Conservation (phyloP, 2,113 vertebrate genomes). For the Scophthalmus maximus region DNA sequence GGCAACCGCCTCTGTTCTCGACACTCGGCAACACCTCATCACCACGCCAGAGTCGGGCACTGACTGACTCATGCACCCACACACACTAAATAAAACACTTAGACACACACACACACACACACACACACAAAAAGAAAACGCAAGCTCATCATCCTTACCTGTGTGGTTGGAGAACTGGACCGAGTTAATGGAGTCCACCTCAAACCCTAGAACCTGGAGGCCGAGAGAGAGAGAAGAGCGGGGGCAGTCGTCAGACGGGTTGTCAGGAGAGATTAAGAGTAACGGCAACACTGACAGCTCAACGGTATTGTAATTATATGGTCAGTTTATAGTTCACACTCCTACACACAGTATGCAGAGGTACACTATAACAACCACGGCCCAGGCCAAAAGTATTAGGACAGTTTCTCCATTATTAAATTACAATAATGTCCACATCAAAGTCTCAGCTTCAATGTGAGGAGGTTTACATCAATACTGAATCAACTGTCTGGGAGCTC, state of each 20-base stretch:
- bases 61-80: constrained; percentile 59
- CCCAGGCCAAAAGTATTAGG: too few relatives aligned
- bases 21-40: constrained; percentile 25
- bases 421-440: too few relatives aligned
- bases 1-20: background rate
- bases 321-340: background rate
- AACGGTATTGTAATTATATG: too few relatives aligned
- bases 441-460: too few relatives aligned
- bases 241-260: background rate
- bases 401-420: too few relatives aligned
- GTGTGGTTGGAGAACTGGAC: constrained; percentile 99
- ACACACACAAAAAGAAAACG: background rate
- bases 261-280: constrained; percentile 4
- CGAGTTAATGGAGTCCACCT: constrained; percentile 96
- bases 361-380: too few relatives aligned
- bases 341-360: too few relatives aligned
- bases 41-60: constrained; percentile 20
- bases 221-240: constrained; percentile 16
- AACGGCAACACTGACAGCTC: background rate
- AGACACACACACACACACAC: constrained; percentile 37
- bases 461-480: too few relatives aligned
- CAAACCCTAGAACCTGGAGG: constrained; percentile 94
- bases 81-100: constrained; percentile 48
- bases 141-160: constrained; percentile 80
- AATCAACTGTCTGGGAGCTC: too few relatives aligned